Conservation (phyloP, 2,113 vertebrate species). For the Varanus komodoensis region DNA sequence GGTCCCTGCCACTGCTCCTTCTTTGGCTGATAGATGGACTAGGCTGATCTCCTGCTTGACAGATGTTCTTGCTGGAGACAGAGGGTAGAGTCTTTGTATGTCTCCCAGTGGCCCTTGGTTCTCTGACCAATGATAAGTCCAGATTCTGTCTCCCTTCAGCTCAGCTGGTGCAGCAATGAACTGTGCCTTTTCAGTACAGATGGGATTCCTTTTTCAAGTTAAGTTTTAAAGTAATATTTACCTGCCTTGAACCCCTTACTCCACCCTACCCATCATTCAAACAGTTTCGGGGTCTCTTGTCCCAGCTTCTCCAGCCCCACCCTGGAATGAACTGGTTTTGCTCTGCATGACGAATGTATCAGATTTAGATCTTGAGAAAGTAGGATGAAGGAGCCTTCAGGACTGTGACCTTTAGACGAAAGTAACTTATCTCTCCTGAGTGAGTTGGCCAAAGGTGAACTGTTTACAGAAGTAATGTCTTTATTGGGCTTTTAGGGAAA, state of each 20-base stretch:
- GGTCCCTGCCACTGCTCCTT: no score
- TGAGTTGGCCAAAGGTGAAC: constrained; percentile 54
- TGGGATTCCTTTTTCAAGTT: neutral
- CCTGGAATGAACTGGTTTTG: constrained; percentile 32
- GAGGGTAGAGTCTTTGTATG: no score
- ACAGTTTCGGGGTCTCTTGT: no score
- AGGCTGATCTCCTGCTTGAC: neutral
- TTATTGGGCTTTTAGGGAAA: constrained; percentile 64
- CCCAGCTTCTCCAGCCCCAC: neutral
- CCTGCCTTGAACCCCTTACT: neutral
- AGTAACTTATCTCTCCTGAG: constrained; percentile 41
- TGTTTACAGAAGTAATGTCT: constrained; percentile 58
- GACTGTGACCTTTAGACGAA: constrained; percentile 56
- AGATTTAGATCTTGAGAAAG: constrained; percentile 57
- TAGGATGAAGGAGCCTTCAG: constrained; percentile 20
- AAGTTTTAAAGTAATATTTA: neutral
- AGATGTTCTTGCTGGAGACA: neutral
- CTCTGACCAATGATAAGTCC: neutral
- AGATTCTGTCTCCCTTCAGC: neutral
- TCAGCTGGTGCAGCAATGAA: neutral
- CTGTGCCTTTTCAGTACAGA: neutral
- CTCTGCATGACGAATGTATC: constrained; percentile 24
- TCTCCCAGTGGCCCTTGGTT: neutral
- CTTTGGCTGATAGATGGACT: no score
- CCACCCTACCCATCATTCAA: neutral